Base-by-base conservation (phyloP, 2,888 invertebrate genomes). In the Eupithecia tripunctaria region DNA sequence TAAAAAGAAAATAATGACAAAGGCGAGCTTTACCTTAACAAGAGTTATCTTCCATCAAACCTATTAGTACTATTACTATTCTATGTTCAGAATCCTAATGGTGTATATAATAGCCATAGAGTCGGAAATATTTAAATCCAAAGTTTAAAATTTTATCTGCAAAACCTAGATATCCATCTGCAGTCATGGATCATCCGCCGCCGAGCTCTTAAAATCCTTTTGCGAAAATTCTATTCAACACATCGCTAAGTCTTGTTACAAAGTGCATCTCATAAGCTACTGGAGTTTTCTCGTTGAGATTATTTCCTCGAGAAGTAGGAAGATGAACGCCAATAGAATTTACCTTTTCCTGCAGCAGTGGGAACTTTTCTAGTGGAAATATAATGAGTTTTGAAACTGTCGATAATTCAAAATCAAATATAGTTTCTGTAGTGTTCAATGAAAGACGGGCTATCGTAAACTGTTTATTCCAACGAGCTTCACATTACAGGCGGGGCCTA, bases 201-300 rank as follows among this genome's bases (percentile, higher is more conserved):
- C 32, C 12, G 25, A 41, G 29, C 41, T 67, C 64, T 29, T 68
- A 38, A 32, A 68, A 72, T 68, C 65, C 63, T 59, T 59, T 27
- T 15, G 62, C 43, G 15, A 68, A 68, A 63, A 64, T 43, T 72
- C 25, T 64, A 68, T 72, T 59, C 68, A 59, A 72, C 67, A 47
- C 69, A 51, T 64, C 27, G 32, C 41, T 72, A 67, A 73, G 38
- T 69, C 69, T 18, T 62, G 72, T 62, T 69, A 73, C 60, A 73
- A 73, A 73, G 47, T 73, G 66, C 69, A 73, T 68, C 60, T 69
- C 69, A 66, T 73, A 73, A 67, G 64, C 68, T 43, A 64, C 18
- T 25, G 15, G 59, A 38, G 56, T 38, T 68, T 56, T 41, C 59
- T 51, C 18, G 21, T 64, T 15, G 32, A 36, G 56, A 67, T 36